Evolutionary conservation across 2,888 invertebrate species (phyloP).

Genomic region (Nomada lathburiana): DNA sequence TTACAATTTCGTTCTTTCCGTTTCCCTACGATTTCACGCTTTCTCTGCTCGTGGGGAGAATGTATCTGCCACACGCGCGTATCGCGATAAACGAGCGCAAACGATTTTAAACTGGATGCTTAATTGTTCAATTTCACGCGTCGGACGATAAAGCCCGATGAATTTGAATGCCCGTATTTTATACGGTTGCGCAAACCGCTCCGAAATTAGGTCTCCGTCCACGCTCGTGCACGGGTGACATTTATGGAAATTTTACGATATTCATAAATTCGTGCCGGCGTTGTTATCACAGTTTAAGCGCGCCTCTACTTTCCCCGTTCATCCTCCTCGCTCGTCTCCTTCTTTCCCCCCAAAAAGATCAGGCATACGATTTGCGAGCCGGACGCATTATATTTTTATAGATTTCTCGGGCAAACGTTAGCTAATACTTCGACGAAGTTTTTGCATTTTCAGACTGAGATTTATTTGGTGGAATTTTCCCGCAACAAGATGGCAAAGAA

Average conservation of each 20-base stretch:
- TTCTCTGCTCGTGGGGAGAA: background rate
- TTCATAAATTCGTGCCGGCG: slow-evolving; percentile 28
- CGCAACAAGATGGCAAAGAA: background rate
- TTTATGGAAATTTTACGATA: slow-evolving; percentile 40
- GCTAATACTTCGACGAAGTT: no score
- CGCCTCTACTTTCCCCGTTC: background rate
- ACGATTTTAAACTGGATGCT: slow-evolving; percentile 26
- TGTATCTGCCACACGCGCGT: background rate
- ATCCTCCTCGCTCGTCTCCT: no score
- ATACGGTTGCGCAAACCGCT: slow-evolving; percentile 9
- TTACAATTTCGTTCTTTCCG: no score
- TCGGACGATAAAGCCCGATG: slow-evolving; percentile 12
- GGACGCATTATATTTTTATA: no score
- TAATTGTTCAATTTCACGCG: slow-evolving; percentile 45
- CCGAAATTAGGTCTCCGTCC: slow-evolving; percentile 22
- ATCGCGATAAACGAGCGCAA: slow-evolving; percentile 1
- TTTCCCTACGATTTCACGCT: background rate
- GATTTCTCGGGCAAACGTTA: no score
- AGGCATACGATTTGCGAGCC: no score
- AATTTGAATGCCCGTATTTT: slow-evolving; percentile 11
- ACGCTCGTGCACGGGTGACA: background rate
- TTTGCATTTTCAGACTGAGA: no score
- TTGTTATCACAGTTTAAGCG: slow-evolving; percentile 27
- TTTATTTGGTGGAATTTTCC: no score
- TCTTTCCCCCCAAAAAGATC: no score